Conservation (phyloP, 2,797 vertebrate genomes). For the Nannoperca obscura region DNA sequence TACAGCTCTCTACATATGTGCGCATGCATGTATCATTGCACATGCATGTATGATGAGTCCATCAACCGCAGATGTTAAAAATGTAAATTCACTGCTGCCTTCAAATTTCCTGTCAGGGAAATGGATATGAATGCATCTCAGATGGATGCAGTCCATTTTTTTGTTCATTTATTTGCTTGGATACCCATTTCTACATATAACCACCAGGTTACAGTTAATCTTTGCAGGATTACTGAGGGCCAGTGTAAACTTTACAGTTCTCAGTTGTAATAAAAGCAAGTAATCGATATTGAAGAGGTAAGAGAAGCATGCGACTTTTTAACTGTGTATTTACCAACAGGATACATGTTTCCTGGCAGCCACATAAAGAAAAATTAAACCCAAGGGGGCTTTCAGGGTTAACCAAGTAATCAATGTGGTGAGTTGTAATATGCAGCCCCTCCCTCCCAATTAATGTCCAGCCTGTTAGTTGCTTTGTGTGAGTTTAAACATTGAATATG, state of each 20-base stretch:
- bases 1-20: neutral
- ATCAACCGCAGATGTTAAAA: slow-evolving; percentile 56
- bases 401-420: slow-evolving; percentile 25
- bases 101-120: slow-evolving; percentile 22
- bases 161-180: neutral
- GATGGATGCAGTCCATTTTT: neutral
- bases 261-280: slow-evolving; percentile 18
- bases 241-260: slow-evolving; percentile 5
- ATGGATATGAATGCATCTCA: slow-evolving; percentile 8
- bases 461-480: neutral
- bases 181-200: slow-evolving; percentile 7
- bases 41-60: slow-evolving; percentile 48
- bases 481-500: slow-evolving; percentile 7
- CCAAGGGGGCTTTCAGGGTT: neutral
- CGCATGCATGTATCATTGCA: slow-evolving; percentile 27
- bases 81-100: slow-evolving; percentile 52
- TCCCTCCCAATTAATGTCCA: slow-evolving; percentile 1
- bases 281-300: slow-evolving; percentile 22
- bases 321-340: slow-evolving; percentile 1
- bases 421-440: neutral
- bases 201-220: slow-evolving; percentile 13
- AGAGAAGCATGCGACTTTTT: neutral
- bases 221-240: slow-evolving; percentile 11
- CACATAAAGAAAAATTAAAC: slow-evolving; percentile 23
- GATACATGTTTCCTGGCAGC: neutral